Conservation (phyloP, 37 sponge, comb jelly and placozoan genomes). For the Halichondria panicea region DNA sequence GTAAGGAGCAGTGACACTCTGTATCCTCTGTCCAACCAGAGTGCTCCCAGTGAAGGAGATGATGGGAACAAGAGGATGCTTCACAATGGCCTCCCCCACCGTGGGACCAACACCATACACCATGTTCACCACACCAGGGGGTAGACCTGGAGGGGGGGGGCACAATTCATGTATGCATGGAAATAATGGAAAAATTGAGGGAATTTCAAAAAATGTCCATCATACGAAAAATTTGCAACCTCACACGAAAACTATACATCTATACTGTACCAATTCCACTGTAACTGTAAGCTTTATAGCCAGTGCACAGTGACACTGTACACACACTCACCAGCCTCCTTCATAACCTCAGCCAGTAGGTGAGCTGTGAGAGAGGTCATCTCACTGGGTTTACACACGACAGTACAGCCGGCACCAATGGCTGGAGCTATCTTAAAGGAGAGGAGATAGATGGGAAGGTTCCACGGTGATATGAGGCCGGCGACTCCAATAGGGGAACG, state of each 20-base stretch:
- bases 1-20: slow-evolving; percentile 53
- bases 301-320: neutral
- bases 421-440: slow-evolving; percentile 92
- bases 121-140: slow-evolving; percentile 89
- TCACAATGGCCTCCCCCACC: slow-evolving; percentile 81
- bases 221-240: too few species aligned
- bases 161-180: too few species aligned
- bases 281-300: too few species aligned
- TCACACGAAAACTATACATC: neutral
- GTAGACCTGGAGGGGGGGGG: slow-evolving; percentile 76
- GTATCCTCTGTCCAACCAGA: slow-evolving; percentile 59
- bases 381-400: slow-evolving; percentile 93
- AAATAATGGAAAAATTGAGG: too few species aligned
- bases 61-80: slow-evolving; percentile 72
- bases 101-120: slow-evolving; percentile 85
- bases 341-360: slow-evolving; percentile 79
- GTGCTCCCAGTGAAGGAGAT: slow-evolving; percentile 95
- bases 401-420: slow-evolving; percentile 84
- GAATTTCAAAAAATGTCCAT: too few species aligned
- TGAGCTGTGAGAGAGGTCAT: slow-evolving; percentile 92
- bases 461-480: slow-evolving; percentile 95
- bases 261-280: neutral
- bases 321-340: slow-evolving; percentile 63
- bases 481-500: slow-evolving; percentile 86
- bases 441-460: slow-evolving; percentile 86